These are phyloP conservation scores for Lithodes maja DNA, from an alignment of 2,888 invertebrate species.

Conservation along the genomic window DNA sequence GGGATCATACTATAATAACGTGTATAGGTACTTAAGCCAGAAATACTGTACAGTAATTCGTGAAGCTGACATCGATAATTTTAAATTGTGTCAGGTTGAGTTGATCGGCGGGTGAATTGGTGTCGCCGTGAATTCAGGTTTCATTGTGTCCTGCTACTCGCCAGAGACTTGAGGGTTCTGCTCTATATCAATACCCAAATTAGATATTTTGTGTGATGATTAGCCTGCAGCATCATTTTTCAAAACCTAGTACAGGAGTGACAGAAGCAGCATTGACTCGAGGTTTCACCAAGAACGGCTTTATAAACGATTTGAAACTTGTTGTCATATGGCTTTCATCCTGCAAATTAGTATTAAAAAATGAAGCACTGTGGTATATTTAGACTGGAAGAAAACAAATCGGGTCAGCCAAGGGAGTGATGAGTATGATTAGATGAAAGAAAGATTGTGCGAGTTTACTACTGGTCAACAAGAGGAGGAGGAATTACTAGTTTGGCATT, in stretches of 20 bases:
- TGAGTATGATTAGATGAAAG: slow-evolving; percentile 1
- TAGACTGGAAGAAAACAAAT: slow-evolving; percentile 31
- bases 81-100: no score
- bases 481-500: neutral
- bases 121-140: neutral
- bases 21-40: no score
- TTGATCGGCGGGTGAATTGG: no score
- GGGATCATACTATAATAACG: no score
- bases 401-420: slow-evolving; percentile 38
- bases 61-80: no score
- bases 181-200: slow-evolving; percentile 64
- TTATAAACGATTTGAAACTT: slow-evolving; percentile 48
- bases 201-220: slow-evolving; percentile 66
- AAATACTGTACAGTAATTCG: no score
- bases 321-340: slow-evolving; percentile 63
- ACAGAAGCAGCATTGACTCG: slow-evolving; percentile 44
- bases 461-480: neutral
- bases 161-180: slow-evolving; percentile 45
- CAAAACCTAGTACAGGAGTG: slow-evolving; percentile 61
- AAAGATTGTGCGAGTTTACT: neutral
- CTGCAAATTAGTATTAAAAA: slow-evolving; percentile 58
- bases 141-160: slow-evolving; percentile 29
- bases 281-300: slow-evolving; percentile 40
- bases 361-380: slow-evolving; percentile 58
- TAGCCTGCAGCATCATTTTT: slow-evolving; percentile 67